Conservation (phyloP, 2,888 invertebrate species). For the Lasioglossum figueresi region DNA sequence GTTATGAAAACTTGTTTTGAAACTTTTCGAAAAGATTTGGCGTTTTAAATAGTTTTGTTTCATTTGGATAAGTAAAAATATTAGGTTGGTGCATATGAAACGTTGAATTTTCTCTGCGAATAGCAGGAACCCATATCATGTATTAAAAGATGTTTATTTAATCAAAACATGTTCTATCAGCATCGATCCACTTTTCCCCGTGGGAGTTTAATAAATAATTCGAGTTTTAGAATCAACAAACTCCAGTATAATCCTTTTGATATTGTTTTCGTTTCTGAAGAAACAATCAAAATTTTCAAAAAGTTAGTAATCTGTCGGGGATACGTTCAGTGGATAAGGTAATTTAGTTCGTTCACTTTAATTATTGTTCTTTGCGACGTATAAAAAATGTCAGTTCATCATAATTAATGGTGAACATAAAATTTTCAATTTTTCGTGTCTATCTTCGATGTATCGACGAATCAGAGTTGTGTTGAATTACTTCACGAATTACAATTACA, state of each 20-base stretch:
- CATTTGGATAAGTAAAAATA: not conserved
- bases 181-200: not conserved
- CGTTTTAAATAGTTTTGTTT: not conserved
- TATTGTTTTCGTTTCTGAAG: not conserved
- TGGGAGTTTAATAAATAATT: not conserved
- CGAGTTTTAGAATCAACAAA: not conserved
- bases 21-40: not conserved
- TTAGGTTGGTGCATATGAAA: constrained; percentile 5
- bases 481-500: too few relatives aligned
- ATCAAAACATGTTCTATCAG: not conserved
- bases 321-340: not conserved
- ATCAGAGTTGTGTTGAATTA: too few relatives aligned
- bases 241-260: not conserved
- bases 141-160: not conserved
- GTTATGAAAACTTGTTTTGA: not conserved
- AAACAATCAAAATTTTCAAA: not conserved
- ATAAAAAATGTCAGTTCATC: not conserved
- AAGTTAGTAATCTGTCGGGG: not conserved
- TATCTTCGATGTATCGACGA: not conserved
- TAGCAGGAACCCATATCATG: not conserved
- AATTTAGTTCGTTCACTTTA: not conserved
- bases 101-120: not conserved
- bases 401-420: not conserved
- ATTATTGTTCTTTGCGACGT: not conserved
- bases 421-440: not conserved